Percentiles rank a stretch among this genome's conserved stretches.
Conservation (phyloP, 2,888 invertebrate genomes). For the Eupithecia subumbrata region DNA sequence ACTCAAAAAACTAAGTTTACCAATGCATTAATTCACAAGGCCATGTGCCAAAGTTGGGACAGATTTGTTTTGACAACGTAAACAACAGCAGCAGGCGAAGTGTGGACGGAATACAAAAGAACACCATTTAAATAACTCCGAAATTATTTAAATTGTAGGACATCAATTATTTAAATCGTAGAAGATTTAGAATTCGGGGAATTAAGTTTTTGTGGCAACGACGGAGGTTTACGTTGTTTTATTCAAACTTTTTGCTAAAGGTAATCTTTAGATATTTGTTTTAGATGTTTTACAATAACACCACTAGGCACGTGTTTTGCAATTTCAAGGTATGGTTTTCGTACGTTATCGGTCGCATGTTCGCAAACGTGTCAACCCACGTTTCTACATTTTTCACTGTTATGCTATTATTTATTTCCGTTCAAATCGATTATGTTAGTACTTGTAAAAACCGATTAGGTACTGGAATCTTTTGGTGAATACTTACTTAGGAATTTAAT, state of each 20-base stretch:
- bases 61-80: constrained; percentile 15
- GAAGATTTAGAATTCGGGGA: constrained; percentile 3
- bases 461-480: constrained; percentile 10
- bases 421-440: constrained; percentile 28
- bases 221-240: neutral
- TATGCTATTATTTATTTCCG: constrained; percentile 13
- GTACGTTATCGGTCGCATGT: constrained; percentile 27
- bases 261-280: neutral
- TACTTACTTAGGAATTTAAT: neutral
- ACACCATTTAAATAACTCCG: constrained; percentile 19
- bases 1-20: constrained; percentile 30
- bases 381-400: constrained; percentile 7
- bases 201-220: neutral
- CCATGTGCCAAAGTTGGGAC: constrained; percentile 26
- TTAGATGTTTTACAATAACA: neutral
- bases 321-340: constrained; percentile 11
- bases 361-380: constrained; percentile 20
- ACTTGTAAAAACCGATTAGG: neutral
- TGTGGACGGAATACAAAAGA: constrained; percentile 31
- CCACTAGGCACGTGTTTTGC: neutral
- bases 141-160: constrained; percentile 15
- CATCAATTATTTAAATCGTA: constrained; percentile 1
- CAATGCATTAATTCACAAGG: constrained; percentile 37
- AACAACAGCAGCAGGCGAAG: constrained; percentile 35
- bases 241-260: neutral